Evolutionary conservation across 2,888 invertebrate species (phyloP).

Genomic region (Tachina grossa): DNA sequence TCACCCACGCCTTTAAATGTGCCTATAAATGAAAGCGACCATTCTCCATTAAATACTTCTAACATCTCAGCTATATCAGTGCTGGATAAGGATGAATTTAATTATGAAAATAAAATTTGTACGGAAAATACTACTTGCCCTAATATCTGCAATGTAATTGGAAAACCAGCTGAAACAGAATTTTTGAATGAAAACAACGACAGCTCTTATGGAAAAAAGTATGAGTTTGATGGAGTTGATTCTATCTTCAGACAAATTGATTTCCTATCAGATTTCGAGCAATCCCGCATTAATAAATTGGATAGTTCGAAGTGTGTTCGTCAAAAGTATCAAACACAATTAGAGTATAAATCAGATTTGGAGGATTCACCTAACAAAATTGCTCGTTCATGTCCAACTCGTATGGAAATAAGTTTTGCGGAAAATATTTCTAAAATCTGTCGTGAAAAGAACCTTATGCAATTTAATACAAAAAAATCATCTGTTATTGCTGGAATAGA

Average conservation of each 20-base stretch:
- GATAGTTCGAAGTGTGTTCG: neutral
- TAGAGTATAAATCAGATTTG: conserved; percentile 5
- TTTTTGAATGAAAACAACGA: neutral
- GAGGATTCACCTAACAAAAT: neutral
- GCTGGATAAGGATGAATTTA: neutral
- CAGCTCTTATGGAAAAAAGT: neutral
- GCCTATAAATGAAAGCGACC: neutral
- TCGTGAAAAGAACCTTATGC: too few species aligned
- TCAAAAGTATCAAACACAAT: conserved; percentile 63
- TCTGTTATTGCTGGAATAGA: neutral
- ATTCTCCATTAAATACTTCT: conserved; percentile 53
- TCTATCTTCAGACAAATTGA: conserved; percentile 44
- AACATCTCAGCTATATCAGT: conserved; percentile 11
- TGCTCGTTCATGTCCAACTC: conserved; percentile 62
- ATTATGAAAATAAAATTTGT: neutral
- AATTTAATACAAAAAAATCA: neutral
- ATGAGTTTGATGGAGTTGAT: conserved; percentile 30
- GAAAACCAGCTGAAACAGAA: neutral
- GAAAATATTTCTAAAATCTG: too few species aligned
- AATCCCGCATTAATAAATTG: neutral
- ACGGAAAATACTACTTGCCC: neutral
- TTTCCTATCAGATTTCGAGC: conserved; percentile 23
- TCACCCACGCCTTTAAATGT: conserved; percentile 5
- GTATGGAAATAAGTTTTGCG: neutral
- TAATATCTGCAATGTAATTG: neutral